Evolutionary conservation across 2,113 vertebrate species (phyloP), one percentile per base, ranked within the genome.

Genomic region (Heliornis fulica): DNA sequence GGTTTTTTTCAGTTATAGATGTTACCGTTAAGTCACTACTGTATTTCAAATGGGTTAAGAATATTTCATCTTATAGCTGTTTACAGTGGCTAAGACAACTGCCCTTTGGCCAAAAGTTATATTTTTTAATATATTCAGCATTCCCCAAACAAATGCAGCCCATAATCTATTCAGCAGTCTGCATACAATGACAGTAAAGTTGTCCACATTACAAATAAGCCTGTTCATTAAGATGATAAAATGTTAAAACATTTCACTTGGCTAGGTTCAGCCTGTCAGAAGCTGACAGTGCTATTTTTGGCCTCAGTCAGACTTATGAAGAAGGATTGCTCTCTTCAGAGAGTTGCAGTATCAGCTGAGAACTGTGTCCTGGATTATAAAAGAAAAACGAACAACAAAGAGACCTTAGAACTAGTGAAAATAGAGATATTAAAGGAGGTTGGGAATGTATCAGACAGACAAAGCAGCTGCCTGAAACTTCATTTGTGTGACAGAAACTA

Each of bases 211-310:
- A 93, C 93, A 96, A 97, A 94, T 97, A 95, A 89, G 95, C 88
- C 64, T 96, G 59, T 93, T 97, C 90, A 94, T 97, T 97, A 97
- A 81, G 80, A 93, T 95, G 96, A 72, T 95, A 85, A 95, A 94
- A 96, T 78, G 85, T 93, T 97, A 90, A 95, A 95, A 94, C 90
- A 96, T 95, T 96, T 96, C 70, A 86, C 64, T 90, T 91, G 78
- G 90, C 92, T 96, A 93, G 94, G 87, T 97, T 97, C 81, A 94
- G 65, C 90, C 88, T 97, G 80, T 96, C 92, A 97, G 74, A 97
- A 96, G 74, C 72, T 96, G 93, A 81, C 90, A 94, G 92, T 68
- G 92, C 82, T 97, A 72, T 96, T 97, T 97, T 86, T 93, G 88
- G 90, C 89, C 51, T 91, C 45, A 92, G 48, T 72, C 41, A 85